phyloP scores from a whole-genome alignment of 2,888 invertebrate genomes.

The Cataglyphis albicans region DNA sequence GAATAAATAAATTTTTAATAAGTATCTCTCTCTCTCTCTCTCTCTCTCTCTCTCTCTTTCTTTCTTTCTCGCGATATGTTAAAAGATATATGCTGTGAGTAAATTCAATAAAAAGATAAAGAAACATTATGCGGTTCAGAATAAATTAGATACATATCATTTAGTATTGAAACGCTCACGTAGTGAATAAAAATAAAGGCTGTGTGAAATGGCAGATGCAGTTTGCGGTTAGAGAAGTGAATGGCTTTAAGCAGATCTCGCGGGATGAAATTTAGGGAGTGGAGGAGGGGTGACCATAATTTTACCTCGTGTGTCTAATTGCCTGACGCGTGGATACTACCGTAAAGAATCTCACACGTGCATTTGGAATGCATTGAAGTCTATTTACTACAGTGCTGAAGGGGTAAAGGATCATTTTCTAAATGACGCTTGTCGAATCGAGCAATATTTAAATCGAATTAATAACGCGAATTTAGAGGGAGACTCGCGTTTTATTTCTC shows the following conservation, averaged over 20 bases:
- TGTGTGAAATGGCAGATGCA: slow-evolving; percentile 27
- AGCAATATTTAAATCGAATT: slow-evolving; percentile 80
- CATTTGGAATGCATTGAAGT: slow-evolving; percentile 77
- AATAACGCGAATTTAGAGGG: slow-evolving; percentile 65
- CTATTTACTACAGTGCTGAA: slow-evolving; percentile 74
- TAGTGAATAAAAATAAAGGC: slow-evolving; percentile 6
- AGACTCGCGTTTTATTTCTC: slow-evolving; percentile 12
- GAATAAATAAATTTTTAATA: not conserved
- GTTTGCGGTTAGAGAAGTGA: slow-evolving; percentile 61
- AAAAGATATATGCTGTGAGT: not conserved
- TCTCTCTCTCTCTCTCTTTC: too few species aligned
- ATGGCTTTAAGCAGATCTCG: slow-evolving; percentile 52
- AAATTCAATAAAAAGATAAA: not conserved
- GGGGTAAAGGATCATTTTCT: slow-evolving; percentile 76
- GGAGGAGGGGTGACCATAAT: slow-evolving; percentile 63
- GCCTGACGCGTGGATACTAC: slow-evolving; percentile 77
- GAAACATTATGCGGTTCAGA: not conserved
- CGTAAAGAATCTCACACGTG: slow-evolving; percentile 78
- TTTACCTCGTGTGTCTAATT: slow-evolving; percentile 75
- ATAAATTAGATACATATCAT: slow-evolving; percentile 9
- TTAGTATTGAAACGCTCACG: slow-evolving; percentile 1
- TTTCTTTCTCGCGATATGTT: too few species aligned
- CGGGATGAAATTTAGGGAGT: not conserved
- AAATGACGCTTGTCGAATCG: slow-evolving; percentile 80
- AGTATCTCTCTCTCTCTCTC: not conserved